A percentile compares a stretch with the other conserved stretches of the same genome.
Conservation (phyloP, 1,140 invertebrate genomes). For the Panagrolaimus sp. region DNA sequence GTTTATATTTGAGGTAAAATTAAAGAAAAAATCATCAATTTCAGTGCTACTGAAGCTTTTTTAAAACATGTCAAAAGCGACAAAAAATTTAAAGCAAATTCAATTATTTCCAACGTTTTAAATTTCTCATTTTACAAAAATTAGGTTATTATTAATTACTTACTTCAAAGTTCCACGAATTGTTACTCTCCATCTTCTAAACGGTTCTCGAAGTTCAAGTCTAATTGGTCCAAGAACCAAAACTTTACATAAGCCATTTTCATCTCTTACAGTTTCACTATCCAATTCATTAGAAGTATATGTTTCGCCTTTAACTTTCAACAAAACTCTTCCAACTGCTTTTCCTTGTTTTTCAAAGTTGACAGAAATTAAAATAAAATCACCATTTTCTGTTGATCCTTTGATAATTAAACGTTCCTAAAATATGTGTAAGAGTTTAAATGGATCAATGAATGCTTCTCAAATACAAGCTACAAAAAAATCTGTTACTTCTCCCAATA, state of each 20-base stretch:
- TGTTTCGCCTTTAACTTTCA: not conserved
- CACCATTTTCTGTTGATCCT: not conserved
- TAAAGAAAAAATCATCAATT: too few relatives aligned
- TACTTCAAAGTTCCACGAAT: constrained; percentile 5
- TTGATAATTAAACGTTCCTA: not conserved
- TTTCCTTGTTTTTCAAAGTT: not conserved
- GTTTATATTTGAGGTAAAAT: too few relatives aligned
- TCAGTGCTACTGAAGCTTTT: too few relatives aligned
- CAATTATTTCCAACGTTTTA: too few relatives aligned
- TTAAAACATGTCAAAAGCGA: too few relatives aligned
- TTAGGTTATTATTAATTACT: not conserved
- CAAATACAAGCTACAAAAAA: too few relatives aligned
- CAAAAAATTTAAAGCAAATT: too few relatives aligned
- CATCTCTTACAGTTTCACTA: not conserved
- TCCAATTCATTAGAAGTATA: not conserved
- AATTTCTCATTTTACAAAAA: too few relatives aligned
- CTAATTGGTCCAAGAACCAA: constrained; percentile 2
- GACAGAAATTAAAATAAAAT: not conserved
- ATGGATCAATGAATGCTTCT: too few relatives aligned
- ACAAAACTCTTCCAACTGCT: not conserved
- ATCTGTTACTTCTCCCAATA: too few relatives aligned
- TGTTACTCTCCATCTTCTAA: not conserved
- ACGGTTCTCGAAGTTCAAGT: constrained; percentile 11
- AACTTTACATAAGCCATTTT: not conserved
- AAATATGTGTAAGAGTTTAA: too few relatives aligned